These are phyloP conservation scores for Caracal caracal DNA, from an alignment of 2,113 vertebrate species.

Conservation along the genomic window DNA sequence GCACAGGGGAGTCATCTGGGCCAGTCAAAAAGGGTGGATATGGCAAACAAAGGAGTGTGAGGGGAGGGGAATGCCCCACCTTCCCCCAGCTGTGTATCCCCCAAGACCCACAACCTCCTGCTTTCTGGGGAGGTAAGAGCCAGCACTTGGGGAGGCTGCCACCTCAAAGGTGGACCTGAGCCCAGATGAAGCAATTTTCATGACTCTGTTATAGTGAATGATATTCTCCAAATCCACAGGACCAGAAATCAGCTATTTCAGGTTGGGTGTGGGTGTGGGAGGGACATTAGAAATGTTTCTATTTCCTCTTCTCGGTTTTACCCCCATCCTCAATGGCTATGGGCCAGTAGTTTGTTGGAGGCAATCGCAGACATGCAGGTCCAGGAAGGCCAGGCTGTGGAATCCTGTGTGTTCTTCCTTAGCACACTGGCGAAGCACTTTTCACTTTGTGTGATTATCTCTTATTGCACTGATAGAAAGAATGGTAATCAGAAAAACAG, in stretches of 20 bases:
- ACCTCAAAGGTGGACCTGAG: background rate
- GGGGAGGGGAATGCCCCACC: too few species aligned
- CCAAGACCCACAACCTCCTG: background rate
- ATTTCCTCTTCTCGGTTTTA: background rate
- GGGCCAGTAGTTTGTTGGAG: background rate
- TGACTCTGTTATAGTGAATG: background rate
- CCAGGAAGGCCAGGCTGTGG: background rate
- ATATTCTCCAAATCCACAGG: background rate
- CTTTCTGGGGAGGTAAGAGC: background rate
- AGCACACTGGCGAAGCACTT: background rate
- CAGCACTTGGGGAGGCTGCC: background rate
- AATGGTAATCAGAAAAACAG: background rate
- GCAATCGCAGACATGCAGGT: background rate
- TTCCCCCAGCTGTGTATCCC: background rate
- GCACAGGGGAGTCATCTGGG: background rate
- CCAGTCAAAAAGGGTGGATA: too few species aligned
- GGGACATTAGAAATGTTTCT: background rate
- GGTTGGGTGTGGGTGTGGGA: background rate
- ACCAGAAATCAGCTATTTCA: background rate
- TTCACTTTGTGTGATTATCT: background rate
- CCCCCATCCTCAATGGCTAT: too few species aligned
- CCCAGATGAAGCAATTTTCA: background rate
- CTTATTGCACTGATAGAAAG: background rate
- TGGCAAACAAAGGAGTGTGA: too few species aligned
- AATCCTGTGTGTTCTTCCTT: background rate